Base-by-base conservation (phyloP, 2,113 vertebrate species). In the Gnathonemus echidnorhynchus region DNA sequence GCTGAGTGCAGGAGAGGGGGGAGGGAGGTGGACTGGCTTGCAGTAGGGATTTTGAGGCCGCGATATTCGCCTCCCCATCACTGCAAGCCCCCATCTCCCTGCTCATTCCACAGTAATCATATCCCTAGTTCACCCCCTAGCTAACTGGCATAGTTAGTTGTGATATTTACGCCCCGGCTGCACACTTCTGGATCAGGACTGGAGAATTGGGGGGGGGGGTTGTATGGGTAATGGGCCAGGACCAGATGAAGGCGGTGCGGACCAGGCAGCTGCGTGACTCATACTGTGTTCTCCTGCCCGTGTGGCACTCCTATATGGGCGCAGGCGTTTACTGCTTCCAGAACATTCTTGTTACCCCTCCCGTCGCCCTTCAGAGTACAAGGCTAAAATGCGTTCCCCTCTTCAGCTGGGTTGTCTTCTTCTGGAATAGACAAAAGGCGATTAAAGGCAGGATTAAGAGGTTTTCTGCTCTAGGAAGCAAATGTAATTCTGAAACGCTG, bases 81-180 rank as follows among this genome's bases (percentile, higher is more conserved):
- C 21, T 42, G 2, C 27, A 7, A 19, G 70, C 56, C 58, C 58
- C 58, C 83, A n/a, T n/a, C 39, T 87, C 31, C 45, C 62, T 27
- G 58, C n/a, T 70, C 45, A 77, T 88, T 42, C 27, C 87, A 39
- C 35, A 39, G 35, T 70, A 89, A 74, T 89, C 88, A n/a, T 45
- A 42, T 46, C 24, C 62, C n/a, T 27, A 24, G 58, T 39, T 45
- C 62, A 1, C 66, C 62, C 45, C 62, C 58, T 46, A 11, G 39
- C 56, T 88, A 46, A 27, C 88, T 48, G 15, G n/a, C 42, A 66
- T 24, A 17, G 42, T 19, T 53, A 24, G 45, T 4, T 39, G 42
- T 70, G 39, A 48, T 88, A 88, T 74, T 88, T 70, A 77, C 7
- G 31, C 17, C 58, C 42, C 49, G 39, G 42, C 42, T 46, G 15